These are phyloP conservation scores for Crepidodera aurea DNA, from an alignment of 2,888 invertebrate genomes.

Conservation along the genomic window DNA sequence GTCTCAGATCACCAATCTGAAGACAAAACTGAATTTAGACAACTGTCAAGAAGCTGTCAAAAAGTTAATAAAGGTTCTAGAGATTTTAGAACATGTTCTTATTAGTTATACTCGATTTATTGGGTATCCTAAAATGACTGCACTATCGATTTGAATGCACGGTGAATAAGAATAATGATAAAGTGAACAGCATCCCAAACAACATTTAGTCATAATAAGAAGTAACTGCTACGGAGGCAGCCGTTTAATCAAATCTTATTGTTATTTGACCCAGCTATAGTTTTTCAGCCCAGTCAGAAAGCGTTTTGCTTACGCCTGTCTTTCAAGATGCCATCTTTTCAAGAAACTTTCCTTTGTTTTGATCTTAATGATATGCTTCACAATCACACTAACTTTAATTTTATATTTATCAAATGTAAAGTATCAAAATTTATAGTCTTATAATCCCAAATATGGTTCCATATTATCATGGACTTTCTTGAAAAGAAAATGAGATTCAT, in stretches of 20 bases:
- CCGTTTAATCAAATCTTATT: slow-evolving; percentile 25
- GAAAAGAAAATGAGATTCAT: no score
- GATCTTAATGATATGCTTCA: background rate
- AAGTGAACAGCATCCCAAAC: background rate
- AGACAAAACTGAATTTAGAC: no score
- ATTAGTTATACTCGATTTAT: no score
- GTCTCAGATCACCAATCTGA: no score
- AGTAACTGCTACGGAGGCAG: slow-evolving; percentile 11
- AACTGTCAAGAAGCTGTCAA: no score
- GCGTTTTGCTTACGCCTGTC: slow-evolving; percentile 5
- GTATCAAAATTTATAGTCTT: no score
- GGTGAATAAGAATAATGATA: slow-evolving; percentile 1
- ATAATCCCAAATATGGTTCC: no score
- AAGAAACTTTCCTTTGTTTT: slow-evolving; percentile 1
- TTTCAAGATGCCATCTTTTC: background rate
- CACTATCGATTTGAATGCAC: background rate
- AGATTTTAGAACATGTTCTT: no score
- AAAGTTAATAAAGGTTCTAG: no score
- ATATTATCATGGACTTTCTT: no score
- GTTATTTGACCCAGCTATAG: slow-evolving; percentile 13
- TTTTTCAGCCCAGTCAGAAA: slow-evolving; percentile 1
- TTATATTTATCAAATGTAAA: no score
- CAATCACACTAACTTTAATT: no score
- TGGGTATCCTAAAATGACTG: background rate
- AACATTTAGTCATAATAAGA: slow-evolving; percentile 15